Evolutionary conservation across 2,113 vertebrate species (phyloP), one percentile per base, ranked within the genome.

Genomic region (Bubo bubo): DNA sequence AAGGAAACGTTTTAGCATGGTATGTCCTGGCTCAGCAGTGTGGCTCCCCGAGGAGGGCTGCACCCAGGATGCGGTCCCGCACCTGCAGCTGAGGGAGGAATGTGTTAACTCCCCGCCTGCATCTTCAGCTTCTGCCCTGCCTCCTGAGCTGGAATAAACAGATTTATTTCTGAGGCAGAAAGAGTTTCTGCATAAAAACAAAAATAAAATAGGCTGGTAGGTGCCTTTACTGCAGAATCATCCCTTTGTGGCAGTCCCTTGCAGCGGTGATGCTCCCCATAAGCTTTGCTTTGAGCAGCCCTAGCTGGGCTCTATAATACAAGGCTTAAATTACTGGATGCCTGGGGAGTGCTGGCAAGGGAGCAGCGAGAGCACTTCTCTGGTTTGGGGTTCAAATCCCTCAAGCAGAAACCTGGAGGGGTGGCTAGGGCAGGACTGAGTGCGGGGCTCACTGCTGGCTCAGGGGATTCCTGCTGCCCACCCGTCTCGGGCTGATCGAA

Each of bases 131-230:
- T 53, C 47, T 73, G 49, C 75, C 72, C 50, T 83, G 58, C 62
- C 74, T 86, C 28, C 59, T 47, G 47, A 71, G 70, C 75, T 45
- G 43, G 26, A 55, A 45, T 80, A 73, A 88, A 66, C 3, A 5
- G 43, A 49, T 83, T 89, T 60, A 28, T 64, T 96, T 52, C 83
- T 66, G 49, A 83, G 55, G 41, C 63, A 74, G 85, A 72, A 86
- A 47, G 80, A 86, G 47, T 49, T 92, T 63, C 73, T 74, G 64
- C 59, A 20, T 66, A 35, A 55, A 37, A 52, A 2, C 32, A 66
- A 64, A 81, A 82, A 62, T 50, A 45, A 79, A 80, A 27, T 9
- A 49, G 73, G 52, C 60, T 80, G 53, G 45, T 59, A 28, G 60
- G 14, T 74, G 86, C 67, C 60, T 64, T 59, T 43, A 7, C 35